These are phyloP conservation scores for Hypomecis atomaria DNA, from an alignment of 2,888 invertebrate genomes.

Conservation along the genomic window DNA sequence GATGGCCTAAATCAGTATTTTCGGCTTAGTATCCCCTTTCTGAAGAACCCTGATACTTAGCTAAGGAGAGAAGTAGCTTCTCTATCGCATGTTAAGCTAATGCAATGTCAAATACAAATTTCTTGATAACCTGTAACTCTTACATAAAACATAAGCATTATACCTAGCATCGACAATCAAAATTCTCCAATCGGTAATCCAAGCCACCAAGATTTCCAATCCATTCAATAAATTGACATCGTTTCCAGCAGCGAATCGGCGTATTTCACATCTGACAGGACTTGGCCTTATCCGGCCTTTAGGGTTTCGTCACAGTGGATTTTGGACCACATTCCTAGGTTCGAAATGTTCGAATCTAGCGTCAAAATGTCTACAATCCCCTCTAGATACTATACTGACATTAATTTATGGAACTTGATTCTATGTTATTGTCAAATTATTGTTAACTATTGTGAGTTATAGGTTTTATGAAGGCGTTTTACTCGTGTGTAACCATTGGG, in stretches of 20 bases:
- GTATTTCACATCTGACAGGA: slow-evolving; percentile 43
- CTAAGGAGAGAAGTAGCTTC: no score
- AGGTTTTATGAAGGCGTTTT: slow-evolving; percentile 7
- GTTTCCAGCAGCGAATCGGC: slow-evolving; percentile 18
- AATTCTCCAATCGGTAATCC: slow-evolving; percentile 16
- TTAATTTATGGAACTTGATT: slow-evolving; percentile 38
- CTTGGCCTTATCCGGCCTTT: slow-evolving; percentile 40
- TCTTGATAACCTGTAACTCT: neutral
- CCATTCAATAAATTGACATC: slow-evolving; percentile 33
- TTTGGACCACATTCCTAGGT: slow-evolving; percentile 30
- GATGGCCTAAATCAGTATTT: no score
- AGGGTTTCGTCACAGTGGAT: slow-evolving; percentile 40
- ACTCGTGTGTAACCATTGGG: neutral
- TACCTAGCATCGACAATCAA: slow-evolving; percentile 2
- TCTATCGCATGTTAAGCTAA: no score
- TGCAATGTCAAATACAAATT: neutral
- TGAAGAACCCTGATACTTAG: no score
- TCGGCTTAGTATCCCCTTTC: no score
- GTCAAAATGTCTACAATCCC: slow-evolving; percentile 39
- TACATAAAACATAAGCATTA: neutral
- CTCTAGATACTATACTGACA: slow-evolving; percentile 29
- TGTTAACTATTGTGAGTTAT: slow-evolving; percentile 35
- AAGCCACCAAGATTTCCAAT: slow-evolving; percentile 10
- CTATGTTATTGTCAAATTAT: slow-evolving; percentile 38
- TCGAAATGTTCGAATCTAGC: slow-evolving; percentile 35